Evolutionary conservation across 2,797 vertebrate genomes (phyloP).

Genomic region (Pteropus rufus): DNA sequence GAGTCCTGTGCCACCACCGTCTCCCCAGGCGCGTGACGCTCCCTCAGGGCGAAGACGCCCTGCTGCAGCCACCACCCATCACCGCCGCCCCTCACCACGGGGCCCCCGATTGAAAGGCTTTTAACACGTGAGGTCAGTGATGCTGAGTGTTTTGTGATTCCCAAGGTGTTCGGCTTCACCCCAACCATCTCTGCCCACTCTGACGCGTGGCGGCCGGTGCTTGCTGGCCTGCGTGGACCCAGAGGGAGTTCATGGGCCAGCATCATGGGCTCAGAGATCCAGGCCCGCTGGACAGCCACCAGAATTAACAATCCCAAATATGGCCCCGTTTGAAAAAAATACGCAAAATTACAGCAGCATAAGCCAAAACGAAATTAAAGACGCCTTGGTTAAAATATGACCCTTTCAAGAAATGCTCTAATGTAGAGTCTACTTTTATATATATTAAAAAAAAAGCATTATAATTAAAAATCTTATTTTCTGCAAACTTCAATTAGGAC

Average conservation of each 20-base stretch:
- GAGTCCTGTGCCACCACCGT: accelerated
- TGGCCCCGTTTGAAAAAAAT: no score
- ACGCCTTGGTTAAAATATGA: background rate
- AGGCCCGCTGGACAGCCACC: no score
- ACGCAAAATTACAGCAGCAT: background rate
- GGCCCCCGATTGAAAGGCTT: background rate
- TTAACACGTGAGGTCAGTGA: background rate
- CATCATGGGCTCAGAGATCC: no score
- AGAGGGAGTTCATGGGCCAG: no score
- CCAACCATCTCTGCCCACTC: background rate
- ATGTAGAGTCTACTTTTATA: background rate
- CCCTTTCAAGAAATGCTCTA: background rate
- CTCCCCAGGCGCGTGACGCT: background rate
- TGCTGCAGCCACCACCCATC: no score
- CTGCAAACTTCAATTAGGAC: background rate
- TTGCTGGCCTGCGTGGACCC: no score
- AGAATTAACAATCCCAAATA: no score
- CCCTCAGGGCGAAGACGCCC: background rate
- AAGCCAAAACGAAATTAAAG: background rate
- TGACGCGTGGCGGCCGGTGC: no score
- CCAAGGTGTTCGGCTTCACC: background rate
- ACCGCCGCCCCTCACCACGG: no score
- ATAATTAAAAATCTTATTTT: background rate
- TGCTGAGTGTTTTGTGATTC: accelerated
- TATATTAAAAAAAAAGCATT: background rate